A percentile compares a stretch with the other conserved stretches of the same genome.
Conservation (phyloP, 2,797 vertebrate genomes). For the Ispidina picta region DNA sequence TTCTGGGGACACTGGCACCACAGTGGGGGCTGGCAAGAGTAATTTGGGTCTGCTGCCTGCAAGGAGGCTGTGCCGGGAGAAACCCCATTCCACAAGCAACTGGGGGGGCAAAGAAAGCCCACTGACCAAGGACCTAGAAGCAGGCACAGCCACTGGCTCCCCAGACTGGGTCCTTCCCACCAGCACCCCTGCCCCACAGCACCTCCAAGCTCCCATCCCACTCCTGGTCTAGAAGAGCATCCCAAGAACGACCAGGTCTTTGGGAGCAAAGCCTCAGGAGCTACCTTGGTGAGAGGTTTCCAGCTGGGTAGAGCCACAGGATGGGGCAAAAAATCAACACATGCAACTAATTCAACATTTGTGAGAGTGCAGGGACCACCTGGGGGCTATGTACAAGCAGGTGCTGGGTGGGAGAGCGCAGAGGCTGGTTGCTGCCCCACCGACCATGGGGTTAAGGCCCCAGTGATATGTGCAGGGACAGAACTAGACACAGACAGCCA, state of each 20-base stretch:
- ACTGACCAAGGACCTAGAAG: not conserved
- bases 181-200: not conserved
- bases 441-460: fast-evolving
- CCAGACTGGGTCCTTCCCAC: not conserved
- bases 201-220: not conserved
- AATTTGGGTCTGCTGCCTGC: not conserved
- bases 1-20: not conserved
- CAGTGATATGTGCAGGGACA: fast-evolving
- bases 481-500: not conserved
- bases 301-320: not conserved
- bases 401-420: not conserved
- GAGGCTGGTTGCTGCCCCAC: not conserved
- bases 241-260: not conserved
- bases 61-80: not conserved
- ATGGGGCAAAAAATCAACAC: not conserved
- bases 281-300: not conserved
- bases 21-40: not conserved
- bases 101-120: not conserved
- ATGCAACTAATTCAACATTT: slow-evolving; percentile 1
- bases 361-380: not conserved
- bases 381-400: slow-evolving; percentile 48
- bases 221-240: not conserved
- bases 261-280: not conserved
- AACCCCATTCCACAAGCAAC: not conserved
- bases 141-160: not conserved